A percentile compares a stretch with the other conserved stretches of the same genome.
Evolutionary conservation across 2,797 vertebrate genomes (phyloP).

Genomic region (Selene dorsalis): DNA sequence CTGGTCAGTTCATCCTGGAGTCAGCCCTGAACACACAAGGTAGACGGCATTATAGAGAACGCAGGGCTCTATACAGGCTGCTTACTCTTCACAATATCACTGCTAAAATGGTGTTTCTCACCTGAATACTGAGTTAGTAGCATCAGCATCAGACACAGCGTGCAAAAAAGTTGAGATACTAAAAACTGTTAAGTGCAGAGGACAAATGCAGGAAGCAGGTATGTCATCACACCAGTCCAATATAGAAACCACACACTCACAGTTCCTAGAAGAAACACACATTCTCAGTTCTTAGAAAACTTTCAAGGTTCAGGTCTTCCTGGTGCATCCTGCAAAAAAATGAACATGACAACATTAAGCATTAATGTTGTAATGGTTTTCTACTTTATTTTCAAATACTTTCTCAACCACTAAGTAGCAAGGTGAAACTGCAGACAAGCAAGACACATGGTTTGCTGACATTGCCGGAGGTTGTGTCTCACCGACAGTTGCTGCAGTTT

Average conservation of each 20-base stretch:
- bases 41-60: not conserved
- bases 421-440: too few relatives aligned
- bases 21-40: not conserved
- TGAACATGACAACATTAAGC: not conserved
- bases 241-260: not conserved
- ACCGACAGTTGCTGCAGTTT: too few relatives aligned
- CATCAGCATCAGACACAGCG: too few relatives aligned
- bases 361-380: not conserved
- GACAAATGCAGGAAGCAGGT: not conserved
- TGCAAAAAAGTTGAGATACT: not conserved
- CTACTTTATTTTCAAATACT: too few relatives aligned
- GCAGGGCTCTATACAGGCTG: not conserved
- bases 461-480: too few relatives aligned
- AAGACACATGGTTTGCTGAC: too few relatives aligned
- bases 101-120: too few relatives aligned
- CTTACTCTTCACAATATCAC: not conserved
- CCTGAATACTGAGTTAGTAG: too few relatives aligned
- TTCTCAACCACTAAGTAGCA: too few relatives aligned
- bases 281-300: slow-evolving; percentile 6
- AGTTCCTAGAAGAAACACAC: not conserved
- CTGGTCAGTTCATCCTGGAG: too few relatives aligned
- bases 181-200: not conserved
- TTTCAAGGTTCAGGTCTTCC: not conserved
- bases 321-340: not conserved
- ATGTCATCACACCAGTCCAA: not conserved